These are phyloP conservation scores for Ophioninae sp. DNA, from an alignment of 2,888 invertebrate genomes.

Conservation along the genomic window DNA sequence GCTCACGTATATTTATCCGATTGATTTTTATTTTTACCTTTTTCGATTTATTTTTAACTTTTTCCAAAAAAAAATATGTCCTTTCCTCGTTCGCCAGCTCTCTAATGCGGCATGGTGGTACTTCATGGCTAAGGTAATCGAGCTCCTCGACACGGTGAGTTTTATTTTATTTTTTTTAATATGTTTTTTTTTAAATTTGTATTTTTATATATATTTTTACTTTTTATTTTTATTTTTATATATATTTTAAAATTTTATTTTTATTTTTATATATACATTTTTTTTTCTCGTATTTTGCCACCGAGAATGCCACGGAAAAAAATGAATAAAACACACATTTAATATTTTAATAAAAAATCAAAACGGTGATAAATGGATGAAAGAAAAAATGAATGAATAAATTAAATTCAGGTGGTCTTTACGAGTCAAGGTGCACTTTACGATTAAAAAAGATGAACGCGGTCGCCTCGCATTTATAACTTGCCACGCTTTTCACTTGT, in stretches of 20 bases:
- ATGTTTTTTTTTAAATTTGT: no score
- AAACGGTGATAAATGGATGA: neutral
- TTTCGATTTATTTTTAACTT: conserved; percentile 28
- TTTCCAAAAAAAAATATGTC: no score
- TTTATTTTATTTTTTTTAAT: neutral
- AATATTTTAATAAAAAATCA: neutral
- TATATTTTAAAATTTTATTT: no score
- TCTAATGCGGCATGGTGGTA: conserved; percentile 83
- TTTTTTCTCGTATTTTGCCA: no score
- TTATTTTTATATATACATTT: no score
- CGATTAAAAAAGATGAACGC: neutral
- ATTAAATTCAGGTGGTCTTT: neutral
- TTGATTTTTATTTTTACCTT: conserved; percentile 14
- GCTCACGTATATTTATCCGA: conserved; percentile 33
- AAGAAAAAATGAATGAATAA: neutral
- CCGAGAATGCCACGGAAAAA: no score
- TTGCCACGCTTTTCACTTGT: neutral
- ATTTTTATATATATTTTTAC: neutral
- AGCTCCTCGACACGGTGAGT: conserved; percentile 84
- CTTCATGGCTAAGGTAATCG: conserved; percentile 84
- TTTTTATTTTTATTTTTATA: neutral
- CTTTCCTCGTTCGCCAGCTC: conserved; percentile 77
- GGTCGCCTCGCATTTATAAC: neutral
- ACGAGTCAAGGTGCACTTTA: no score
- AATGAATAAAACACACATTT: no score